A percentile compares a stretch with the other conserved stretches of the same genome.
Evolutionary conservation across 2,797 vertebrate species (phyloP).

Genomic region (Thamnophis elegans): DNA sequence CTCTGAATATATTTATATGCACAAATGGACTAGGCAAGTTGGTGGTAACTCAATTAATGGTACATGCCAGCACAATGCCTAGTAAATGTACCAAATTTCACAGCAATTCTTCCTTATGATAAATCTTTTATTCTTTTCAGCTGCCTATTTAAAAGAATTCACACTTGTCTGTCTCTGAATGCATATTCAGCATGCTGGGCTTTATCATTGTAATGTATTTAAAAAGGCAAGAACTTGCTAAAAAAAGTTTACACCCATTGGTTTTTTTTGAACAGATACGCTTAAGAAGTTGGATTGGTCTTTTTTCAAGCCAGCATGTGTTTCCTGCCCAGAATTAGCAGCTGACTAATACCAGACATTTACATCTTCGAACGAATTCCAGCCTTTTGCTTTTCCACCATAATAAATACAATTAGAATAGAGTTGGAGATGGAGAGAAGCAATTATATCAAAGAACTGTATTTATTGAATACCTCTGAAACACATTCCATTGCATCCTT

Average conservation of each 20-base stretch:
- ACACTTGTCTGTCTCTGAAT: accelerated
- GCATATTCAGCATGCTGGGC: not conserved
- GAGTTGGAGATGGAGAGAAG: not conserved
- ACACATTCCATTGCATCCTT: slow-evolving; percentile 17
- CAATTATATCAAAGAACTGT: slow-evolving; percentile 18
- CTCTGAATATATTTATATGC: not conserved
- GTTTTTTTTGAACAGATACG: not conserved
- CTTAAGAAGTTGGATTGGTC: slow-evolving; percentile 14
- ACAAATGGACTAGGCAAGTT: not conserved
- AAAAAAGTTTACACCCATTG: not conserved
- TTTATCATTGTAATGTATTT: slow-evolving; percentile 17
- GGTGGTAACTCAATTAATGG: not conserved
- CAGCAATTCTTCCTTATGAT: not conserved
- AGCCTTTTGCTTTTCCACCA: not conserved
- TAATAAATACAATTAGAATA: not conserved
- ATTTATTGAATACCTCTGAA: slow-evolving; percentile 14
- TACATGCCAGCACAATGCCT: not conserved
- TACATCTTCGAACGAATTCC: not conserved
- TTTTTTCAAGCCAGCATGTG: slow-evolving; percentile 21
- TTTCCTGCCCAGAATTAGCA: slow-evolving; percentile 27
- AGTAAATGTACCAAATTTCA: not conserved
- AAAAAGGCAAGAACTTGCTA: slow-evolving; percentile 18
- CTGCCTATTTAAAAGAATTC: not conserved
- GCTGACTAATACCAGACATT: slow-evolving; percentile 16
- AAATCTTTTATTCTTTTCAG: slow-evolving; percentile 1